Conservation (phyloP, 2,797 vertebrate species). For the Typhlichthys eigenmanni region DNA sequence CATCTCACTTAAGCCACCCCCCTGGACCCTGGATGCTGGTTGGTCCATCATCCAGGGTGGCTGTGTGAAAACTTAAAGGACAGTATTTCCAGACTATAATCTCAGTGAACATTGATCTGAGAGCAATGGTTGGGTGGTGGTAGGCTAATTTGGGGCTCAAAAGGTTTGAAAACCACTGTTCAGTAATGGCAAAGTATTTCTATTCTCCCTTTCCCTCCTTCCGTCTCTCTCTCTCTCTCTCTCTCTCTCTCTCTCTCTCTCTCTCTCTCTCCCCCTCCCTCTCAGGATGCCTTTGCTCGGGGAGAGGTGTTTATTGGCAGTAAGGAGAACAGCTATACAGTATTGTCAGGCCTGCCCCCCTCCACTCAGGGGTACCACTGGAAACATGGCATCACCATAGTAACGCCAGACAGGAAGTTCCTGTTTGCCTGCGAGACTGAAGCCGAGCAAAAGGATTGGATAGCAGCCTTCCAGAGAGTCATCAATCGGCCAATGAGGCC, state of each 20-base stretch:
- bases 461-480: slow-evolving; percentile 88
- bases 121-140: no score
- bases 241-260: slow-evolving; percentile 1
- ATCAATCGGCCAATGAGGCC: slow-evolving; percentile 95
- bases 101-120: no score
- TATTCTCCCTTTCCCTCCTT: not conserved
- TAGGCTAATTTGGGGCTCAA: no score
- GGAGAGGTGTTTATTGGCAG: slow-evolving; percentile 98
- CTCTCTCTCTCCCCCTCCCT: not conserved
- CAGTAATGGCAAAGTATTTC: not conserved
- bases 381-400: slow-evolving; percentile 93
- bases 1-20: no score
- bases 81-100: no score
- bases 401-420: slow-evolving; percentile 93
- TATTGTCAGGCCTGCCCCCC: slow-evolving; percentile 86
- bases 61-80: no score
- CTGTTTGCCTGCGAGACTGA: slow-evolving; percentile 94
- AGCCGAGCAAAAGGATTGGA: slow-evolving; percentile 90
- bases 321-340: slow-evolving; percentile 92
- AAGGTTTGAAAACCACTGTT: no score
- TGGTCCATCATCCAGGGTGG: no score
- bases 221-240: not conserved
- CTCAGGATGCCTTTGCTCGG: slow-evolving; percentile 91
- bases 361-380: slow-evolving; percentile 91
- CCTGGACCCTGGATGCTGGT: no score